Base-by-base conservation (phyloP, 2,113 vertebrate genomes). In the Seriola rivoliana region DNA sequence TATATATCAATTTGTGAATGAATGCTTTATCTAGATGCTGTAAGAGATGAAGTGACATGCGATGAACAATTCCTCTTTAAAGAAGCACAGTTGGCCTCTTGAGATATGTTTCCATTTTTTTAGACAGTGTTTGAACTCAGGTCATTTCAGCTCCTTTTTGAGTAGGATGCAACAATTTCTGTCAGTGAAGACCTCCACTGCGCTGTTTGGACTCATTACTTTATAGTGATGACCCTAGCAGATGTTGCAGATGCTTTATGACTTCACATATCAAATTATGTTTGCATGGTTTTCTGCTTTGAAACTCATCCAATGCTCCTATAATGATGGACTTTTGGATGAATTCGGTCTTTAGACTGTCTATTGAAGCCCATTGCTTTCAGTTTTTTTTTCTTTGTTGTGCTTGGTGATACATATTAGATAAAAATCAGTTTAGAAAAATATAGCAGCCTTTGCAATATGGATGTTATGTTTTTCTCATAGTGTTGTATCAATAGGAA, bases 401-500 rank as follows among this genome's bases (percentile, higher is more conserved):
- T 52, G 3, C n/a, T 55, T 32, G 21, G 2, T 59, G 12, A 17
- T 59, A 17, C 64, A 14, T 11, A 62, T 48, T 50, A 40, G 38
- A 36, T 52, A 50, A 25, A 48, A 58, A 71, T 52, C 67, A 5
- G 7, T 38, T 46, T 16, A 46, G 66, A 71, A 71, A 63, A 72
- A 50, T 13, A 29, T 11, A 57, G 58, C 29, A 59, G 25, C 40
- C 23, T 46, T 58, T 63, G 44, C 21, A 67, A 44, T 54, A 46
- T 13, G 36, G 38, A 69, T 70, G 64, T n/a, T 23, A 2, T 8
- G 34, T 36, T 65, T 7, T 54, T 62, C 54, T 44, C 32, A 16
- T 25, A 32, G 60, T 78, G 10, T 58, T 50, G 8, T 25, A 38
- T 84, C 65, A 44, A 23, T 63, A 46, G 19, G 69, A 62, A 66